Evolutionary conservation across 2,888 invertebrate genomes (phyloP).

Genomic region (Calliscelio sp.): DNA sequence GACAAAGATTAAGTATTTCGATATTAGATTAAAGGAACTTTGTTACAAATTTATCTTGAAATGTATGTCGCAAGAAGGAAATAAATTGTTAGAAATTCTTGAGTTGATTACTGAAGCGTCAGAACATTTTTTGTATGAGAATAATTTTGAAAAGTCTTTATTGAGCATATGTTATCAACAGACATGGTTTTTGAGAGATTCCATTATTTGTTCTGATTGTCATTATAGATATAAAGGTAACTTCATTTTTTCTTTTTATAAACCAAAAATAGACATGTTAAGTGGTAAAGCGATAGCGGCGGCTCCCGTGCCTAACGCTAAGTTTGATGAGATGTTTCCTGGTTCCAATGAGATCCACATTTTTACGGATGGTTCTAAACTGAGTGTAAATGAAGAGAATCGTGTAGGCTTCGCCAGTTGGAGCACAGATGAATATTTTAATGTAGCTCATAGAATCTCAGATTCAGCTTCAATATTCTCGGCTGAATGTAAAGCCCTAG

Average conservation of each 20-base stretch:
- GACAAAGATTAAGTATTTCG: slow-evolving; percentile 39
- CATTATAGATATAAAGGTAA: not conserved
- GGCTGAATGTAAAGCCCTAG: slow-evolving; percentile 16
- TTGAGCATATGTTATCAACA: not conserved
- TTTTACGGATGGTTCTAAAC: slow-evolving; percentile 34
- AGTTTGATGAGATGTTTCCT: not conserved
- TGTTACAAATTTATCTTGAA: slow-evolving; percentile 13
- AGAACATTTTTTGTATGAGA: not conserved
- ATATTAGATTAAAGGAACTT: slow-evolving; percentile 42
- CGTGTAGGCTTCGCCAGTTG: slow-evolving; percentile 22
- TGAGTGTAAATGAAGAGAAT: not conserved
- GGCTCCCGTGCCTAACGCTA: too few species aligned
- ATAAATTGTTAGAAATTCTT: not conserved
- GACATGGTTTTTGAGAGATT: not conserved
- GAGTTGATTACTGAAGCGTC: not conserved
- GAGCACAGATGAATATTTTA: slow-evolving; percentile 13
- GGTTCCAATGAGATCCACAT: not conserved
- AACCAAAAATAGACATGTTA: not conserved
- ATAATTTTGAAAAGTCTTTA: slow-evolving; percentile 7
- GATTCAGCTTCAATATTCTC: slow-evolving; percentile 14
- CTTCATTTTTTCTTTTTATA: not conserved
- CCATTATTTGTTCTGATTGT: not conserved
- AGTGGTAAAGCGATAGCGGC: not conserved
- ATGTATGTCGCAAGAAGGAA: slow-evolving; percentile 10
- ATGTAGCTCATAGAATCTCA: not conserved